phyloP scores from a whole-genome alignment of 1,140 invertebrate species.

The Heliconius nattereri region DNA sequence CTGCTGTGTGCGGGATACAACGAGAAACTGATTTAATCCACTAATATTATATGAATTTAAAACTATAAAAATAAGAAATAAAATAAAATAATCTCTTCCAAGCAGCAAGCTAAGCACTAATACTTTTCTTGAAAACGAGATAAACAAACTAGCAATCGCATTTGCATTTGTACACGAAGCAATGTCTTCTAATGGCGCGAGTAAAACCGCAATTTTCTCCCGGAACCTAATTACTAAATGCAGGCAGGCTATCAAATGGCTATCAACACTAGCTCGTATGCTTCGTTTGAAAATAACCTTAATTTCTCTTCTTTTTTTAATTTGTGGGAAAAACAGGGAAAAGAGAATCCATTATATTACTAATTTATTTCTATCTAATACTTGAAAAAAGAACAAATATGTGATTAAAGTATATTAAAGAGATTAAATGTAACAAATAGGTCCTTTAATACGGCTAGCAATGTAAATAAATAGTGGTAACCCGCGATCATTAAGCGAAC shows the following conservation, averaged over 20 bases:
- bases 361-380: no score
- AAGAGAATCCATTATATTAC: no score
- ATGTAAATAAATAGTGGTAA: neutral
- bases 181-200: slow-evolving; percentile 20
- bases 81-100: neutral
- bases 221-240: slow-evolving; percentile 29
- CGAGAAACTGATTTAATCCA: no score
- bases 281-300: slow-evolving; percentile 32
- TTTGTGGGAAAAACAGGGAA: no score
- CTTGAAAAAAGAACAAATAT: no score
- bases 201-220: slow-evolving; percentile 18
- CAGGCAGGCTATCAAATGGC: slow-evolving; percentile 22
- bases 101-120: neutral
- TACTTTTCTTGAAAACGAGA: slow-evolving; percentile 10
- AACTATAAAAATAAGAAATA: neutral
- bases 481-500: neutral
- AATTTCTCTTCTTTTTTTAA: neutral
- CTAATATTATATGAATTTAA: neutral
- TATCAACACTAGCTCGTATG: slow-evolving; percentile 15
- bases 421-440: no score
- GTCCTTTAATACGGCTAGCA: neutral
- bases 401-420: no score
- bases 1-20: no score
- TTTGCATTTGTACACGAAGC: slow-evolving; percentile 19
- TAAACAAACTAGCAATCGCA: slow-evolving; percentile 9